Percentiles rank a stretch among this genome's conserved stretches.
These are phyloP conservation scores for Hypotaenidia okinawae DNA, from an alignment of 2,797 vertebrate genomes.

Conservation along the genomic window DNA sequence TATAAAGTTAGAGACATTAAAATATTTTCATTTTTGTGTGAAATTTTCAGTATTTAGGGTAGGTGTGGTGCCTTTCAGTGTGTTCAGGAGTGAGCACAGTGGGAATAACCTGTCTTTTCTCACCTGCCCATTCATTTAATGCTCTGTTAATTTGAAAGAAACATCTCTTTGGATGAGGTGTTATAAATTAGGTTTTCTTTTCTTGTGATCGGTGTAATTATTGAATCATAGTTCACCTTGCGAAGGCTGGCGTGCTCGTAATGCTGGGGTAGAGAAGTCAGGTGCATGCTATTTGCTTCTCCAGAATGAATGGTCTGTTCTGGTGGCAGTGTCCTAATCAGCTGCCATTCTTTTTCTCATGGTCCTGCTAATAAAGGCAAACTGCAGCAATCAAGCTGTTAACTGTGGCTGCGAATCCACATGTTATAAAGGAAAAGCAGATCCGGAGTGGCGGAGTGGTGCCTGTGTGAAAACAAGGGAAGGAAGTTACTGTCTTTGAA, in stretches of 20 bases:
- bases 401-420: accelerated
- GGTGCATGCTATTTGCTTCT: accelerated
- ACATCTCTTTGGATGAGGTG: accelerated
- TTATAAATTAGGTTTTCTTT: too few species aligned
- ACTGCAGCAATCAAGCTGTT: not conserved
- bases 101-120: not conserved
- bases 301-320: not conserved
- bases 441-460: too few species aligned
- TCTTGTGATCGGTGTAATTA: too few species aligned
- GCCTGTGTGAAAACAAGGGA: not conserved
- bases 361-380: accelerated
- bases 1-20: too few species aligned
- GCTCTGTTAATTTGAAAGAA: not conserved
- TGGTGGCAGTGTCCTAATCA: too few species aligned
- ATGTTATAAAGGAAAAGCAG: too few species aligned
- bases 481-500: not conserved
- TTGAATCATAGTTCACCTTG: not conserved
- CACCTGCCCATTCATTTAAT: not conserved
- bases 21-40: too few species aligned
- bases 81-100: not conserved
- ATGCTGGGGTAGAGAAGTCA: not conserved
- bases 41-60: too few species aligned
- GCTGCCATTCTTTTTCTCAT: not conserved
- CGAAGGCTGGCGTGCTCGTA: not conserved
- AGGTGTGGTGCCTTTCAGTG: not conserved